Evolutionary conservation across 1,140 invertebrate species (phyloP).

Genomic region (Colletes gigas): DNA sequence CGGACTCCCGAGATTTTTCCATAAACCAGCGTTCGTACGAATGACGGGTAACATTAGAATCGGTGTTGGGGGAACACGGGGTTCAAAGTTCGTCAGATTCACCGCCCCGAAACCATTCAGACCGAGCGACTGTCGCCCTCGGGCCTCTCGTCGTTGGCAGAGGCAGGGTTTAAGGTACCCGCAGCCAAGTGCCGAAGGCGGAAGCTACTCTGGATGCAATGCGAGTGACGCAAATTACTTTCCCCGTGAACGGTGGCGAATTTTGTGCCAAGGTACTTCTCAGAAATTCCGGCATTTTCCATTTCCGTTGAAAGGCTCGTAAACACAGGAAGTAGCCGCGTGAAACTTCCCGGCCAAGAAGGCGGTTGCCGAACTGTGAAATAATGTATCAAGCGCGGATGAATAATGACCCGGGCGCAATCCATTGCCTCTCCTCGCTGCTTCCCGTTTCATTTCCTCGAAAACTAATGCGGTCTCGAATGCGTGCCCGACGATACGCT

Average conservation of each 20-base stretch:
- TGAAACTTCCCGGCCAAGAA: not conserved
- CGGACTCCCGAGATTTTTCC: no score
- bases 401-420: constrained; percentile 53
- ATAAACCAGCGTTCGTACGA: no score
- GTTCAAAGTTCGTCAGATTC: constrained; percentile 37
- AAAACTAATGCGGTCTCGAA: not conserved
- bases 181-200: constrained; percentile 37
- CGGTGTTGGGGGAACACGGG: not conserved
- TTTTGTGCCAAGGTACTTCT: constrained; percentile 50
- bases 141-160: not conserved
- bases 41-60: no score
- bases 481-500: no score
- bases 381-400: constrained; percentile 61
- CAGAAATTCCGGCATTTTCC: constrained; percentile 64
- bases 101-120: not conserved
- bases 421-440: constrained; percentile 26
- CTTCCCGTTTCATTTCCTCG: constrained; percentile 8
- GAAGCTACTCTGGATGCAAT: constrained; percentile 57
- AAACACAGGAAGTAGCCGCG: constrained; percentile 40
- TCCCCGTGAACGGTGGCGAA: constrained; percentile 36
- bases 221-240: constrained; percentile 55
- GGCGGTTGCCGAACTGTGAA: constrained; percentile 48
- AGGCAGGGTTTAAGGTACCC: constrained; percentile 7
- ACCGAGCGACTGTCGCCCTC: not conserved
- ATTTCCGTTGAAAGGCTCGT: constrained; percentile 58